A percentile compares a stretch with the other conserved stretches of the same genome.
Evolutionary conservation across 2,888 invertebrate species (phyloP).

Genomic region (Acholoe squamosa): DNA sequence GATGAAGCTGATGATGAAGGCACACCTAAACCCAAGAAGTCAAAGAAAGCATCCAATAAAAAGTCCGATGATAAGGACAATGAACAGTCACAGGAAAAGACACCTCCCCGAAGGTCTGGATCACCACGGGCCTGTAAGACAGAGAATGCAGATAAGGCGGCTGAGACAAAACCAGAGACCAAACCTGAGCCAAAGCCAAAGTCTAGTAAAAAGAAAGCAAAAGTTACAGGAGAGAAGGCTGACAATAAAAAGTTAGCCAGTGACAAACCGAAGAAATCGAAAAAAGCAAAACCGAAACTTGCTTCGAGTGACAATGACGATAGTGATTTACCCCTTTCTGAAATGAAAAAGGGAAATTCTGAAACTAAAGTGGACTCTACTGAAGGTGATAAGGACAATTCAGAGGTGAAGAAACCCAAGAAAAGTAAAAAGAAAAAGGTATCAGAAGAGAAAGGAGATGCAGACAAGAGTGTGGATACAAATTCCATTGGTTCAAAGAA

Average conservation of each 20-base stretch:
- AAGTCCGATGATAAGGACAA: background rate
- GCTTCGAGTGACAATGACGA: constrained; percentile 48
- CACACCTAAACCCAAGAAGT: constrained; percentile 49
- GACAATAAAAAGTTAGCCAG: background rate
- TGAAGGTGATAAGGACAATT: background rate
- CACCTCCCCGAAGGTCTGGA: background rate
- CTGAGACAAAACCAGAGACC: background rate
- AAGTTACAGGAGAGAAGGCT: background rate
- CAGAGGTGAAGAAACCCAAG: background rate
- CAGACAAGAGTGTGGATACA: background rate
- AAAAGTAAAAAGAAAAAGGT: background rate
- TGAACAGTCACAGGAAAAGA: constrained; percentile 17
- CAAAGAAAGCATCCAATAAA: background rate
- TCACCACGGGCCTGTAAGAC: constrained; percentile 29
- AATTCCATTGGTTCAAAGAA: background rate
- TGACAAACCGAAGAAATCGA: constrained; percentile 31
- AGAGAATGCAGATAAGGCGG: constrained; percentile 5
- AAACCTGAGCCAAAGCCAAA: constrained; percentile 22
- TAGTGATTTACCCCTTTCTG: constrained; percentile 50
- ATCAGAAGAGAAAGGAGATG: background rate
- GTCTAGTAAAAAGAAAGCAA: constrained; percentile 13
- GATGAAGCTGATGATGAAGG: constrained; percentile 44
- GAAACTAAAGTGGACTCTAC: background rate
- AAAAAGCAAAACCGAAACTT: constrained; percentile 27
- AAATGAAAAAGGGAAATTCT: background rate